Percentiles rank a stretch among this genome's conserved stretches.
phyloP scores from a whole-genome alignment of 1,140 invertebrate species.

The Idris sp. region DNA sequence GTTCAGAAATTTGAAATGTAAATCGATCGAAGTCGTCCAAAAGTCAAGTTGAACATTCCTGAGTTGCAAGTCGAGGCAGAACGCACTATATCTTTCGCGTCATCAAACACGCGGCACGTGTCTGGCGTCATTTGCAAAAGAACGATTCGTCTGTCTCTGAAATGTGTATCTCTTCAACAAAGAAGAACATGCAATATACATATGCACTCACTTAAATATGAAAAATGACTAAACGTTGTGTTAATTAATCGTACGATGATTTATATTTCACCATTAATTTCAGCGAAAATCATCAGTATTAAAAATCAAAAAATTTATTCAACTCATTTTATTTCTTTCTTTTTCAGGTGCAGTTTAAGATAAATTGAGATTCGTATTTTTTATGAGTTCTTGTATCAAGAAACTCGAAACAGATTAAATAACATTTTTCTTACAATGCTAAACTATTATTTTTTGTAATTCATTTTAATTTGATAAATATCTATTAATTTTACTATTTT shows the following conservation, averaged over 20 bases:
- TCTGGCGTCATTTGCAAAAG: conserved; percentile 62
- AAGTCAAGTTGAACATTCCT: conserved; percentile 38
- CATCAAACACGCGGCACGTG: conserved; percentile 63
- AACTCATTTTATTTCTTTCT: too few species aligned
- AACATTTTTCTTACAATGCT: too few species aligned
- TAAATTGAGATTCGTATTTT: too few species aligned
- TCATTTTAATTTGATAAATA: too few species aligned
- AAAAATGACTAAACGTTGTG: conserved; percentile 53
- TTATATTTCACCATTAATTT: conserved; percentile 55
- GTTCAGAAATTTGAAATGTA: conserved; percentile 13
- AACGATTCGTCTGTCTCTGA: conserved; percentile 61
- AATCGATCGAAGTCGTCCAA: conserved; percentile 29
- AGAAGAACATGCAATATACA: conserved; percentile 56
- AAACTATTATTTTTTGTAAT: too few species aligned
- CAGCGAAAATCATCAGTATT: conserved; percentile 47
- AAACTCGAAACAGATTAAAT: too few species aligned
- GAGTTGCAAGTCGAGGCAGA: conserved; percentile 38
- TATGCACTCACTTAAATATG: conserved; percentile 57
- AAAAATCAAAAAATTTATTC: too few species aligned
- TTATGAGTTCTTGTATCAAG: too few species aligned
- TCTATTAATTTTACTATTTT: too few species aligned
- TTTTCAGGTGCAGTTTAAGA: too few species aligned
- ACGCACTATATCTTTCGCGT: conserved; percentile 59
- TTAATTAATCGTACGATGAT: conserved; percentile 47
- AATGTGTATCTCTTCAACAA: conserved; percentile 57